Conservation (phyloP, 2,113 vertebrate species). For the Azemiops feae region DNA sequence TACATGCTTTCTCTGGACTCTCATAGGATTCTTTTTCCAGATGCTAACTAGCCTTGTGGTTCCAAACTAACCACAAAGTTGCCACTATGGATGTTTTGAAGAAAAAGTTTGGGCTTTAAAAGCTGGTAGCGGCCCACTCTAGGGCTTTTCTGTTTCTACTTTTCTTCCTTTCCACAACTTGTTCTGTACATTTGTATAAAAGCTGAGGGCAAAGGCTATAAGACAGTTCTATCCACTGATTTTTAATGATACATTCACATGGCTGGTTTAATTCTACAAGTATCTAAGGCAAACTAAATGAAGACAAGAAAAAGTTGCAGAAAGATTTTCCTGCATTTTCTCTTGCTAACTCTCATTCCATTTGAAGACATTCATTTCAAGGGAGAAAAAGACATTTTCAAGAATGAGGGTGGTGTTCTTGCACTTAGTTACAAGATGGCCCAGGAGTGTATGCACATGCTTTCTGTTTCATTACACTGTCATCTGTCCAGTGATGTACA, state of each 20-base stretch:
- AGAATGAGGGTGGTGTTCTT: background rate
- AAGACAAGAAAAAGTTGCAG: background rate
- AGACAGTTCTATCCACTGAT: constrained; percentile 43
- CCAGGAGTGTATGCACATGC: background rate
- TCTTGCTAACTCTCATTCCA: background rate
- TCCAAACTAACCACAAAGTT: constrained; percentile 34
- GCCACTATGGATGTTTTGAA: constrained; percentile 40
- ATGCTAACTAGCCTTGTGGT: constrained; percentile 25
- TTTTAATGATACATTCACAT: background rate
- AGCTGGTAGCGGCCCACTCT: constrained; percentile 28
- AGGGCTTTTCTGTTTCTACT: background rate
- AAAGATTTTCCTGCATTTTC: background rate
- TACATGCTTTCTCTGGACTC: constrained; percentile 40
- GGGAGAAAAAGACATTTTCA: background rate
- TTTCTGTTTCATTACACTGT: background rate
- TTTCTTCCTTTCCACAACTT: background rate
- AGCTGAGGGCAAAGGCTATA: constrained; percentile 49
- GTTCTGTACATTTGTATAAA: constrained; percentile 38
- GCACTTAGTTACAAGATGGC: background rate
- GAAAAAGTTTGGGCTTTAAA: constrained; percentile 26
- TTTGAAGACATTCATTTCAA: background rate
- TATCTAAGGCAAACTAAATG: background rate
- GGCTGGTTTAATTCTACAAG: background rate
- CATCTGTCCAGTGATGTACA: background rate
- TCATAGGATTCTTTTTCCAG: constrained; percentile 56